phyloP scores from a whole-genome alignment of 2,888 invertebrate species.

The Epinotia demarniana region DNA sequence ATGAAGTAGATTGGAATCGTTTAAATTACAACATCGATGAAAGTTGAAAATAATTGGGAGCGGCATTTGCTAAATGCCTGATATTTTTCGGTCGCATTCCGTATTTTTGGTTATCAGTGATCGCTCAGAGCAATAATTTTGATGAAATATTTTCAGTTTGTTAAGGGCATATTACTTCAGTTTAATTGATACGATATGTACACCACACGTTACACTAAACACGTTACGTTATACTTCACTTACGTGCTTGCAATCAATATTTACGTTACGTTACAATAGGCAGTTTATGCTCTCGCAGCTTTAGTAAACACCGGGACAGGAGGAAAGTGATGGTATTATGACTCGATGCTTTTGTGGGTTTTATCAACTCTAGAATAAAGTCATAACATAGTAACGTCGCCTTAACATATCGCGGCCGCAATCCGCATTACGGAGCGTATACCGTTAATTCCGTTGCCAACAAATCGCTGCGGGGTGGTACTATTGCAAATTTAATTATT shows the following conservation, averaged over 20 bases:
- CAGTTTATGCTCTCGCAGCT: no score
- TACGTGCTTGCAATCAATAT: no score
- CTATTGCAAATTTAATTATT: constrained; percentile 22
- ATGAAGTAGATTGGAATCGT: background rate
- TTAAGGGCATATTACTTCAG: constrained; percentile 14
- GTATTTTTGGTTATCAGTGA: constrained; percentile 34
- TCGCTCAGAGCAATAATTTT: constrained; percentile 35
- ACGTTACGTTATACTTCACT: no score
- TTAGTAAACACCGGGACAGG: no score
- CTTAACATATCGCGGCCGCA: constrained; percentile 29
- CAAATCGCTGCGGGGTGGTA: constrained; percentile 22
- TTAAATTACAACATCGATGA: constrained; percentile 12
- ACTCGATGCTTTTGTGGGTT: no score
- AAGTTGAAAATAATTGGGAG: constrained; percentile 33
- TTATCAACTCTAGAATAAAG: background rate
- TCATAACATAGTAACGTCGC: background rate
- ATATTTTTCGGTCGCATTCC: constrained; percentile 27
- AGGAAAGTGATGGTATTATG: no score
- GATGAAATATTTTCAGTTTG: constrained; percentile 33
- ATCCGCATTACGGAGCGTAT: constrained; percentile 19
- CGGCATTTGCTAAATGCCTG: constrained; percentile 15
- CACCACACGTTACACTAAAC: no score
- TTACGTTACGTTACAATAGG: no score
- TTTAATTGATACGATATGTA: background rate
- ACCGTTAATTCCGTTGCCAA: constrained; percentile 18